Evolutionary conservation across 2,888 invertebrate species (phyloP).

Genomic region (Holacanthella duospinosa): DNA sequence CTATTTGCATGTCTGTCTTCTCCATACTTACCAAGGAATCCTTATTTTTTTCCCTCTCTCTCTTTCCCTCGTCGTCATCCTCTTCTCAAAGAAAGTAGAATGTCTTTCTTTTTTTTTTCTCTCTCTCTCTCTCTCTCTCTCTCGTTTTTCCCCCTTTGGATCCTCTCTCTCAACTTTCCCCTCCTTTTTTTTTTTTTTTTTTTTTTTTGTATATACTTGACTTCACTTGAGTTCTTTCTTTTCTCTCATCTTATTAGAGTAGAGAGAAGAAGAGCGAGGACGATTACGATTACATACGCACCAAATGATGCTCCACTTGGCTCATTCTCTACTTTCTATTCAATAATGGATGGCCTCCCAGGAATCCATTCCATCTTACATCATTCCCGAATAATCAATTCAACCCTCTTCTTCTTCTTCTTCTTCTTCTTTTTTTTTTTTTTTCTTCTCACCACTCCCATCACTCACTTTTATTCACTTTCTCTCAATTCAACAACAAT

Average conservation of each 20-base stretch:
- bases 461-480: neutral
- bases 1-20: neutral
- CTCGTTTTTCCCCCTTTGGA: neutral
- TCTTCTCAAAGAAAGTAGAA: neutral
- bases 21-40: neutral
- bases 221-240: conserved; percentile 5
- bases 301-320: conserved; percentile 5
- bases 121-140: neutral
- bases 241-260: conserved; percentile 1
- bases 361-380: neutral
- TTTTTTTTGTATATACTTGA: no score
- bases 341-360: neutral
- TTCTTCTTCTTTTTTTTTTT: no score
- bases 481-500: no score
- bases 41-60: conserved; percentile 1
- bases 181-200: conserved; percentile 12
- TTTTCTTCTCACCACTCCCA: neutral
- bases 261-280: neutral
- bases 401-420: neutral
- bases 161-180: conserved; percentile 2
- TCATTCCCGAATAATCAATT: neutral
- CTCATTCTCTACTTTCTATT: neutral
- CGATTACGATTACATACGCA: conserved; percentile 4
- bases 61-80: neutral
- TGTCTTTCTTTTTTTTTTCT: neutral